Conservation (phyloP, 2,113 vertebrate genomes). For the Corvus moneduloides region DNA sequence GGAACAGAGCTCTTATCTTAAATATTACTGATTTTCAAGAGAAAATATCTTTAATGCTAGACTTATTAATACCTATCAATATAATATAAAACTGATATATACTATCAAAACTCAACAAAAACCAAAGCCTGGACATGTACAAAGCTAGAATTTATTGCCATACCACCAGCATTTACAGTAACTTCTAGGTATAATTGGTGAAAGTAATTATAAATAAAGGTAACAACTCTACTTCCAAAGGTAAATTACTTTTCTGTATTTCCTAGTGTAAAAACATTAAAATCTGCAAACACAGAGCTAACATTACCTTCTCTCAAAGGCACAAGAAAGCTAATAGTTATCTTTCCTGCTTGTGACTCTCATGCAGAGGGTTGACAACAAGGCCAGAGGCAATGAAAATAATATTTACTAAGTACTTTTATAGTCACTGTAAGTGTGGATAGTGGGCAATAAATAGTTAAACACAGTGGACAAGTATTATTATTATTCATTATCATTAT, state of each 20-base stretch:
- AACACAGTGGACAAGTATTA: background rate
- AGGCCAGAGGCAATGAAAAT: background rate
- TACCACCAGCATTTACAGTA: background rate
- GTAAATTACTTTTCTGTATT: background rate
- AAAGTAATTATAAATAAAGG: background rate
- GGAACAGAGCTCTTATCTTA: background rate
- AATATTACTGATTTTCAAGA: background rate
- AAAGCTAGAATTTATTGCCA: background rate
- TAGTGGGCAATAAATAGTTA: background rate
- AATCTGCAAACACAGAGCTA: background rate
- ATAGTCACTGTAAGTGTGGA: background rate
- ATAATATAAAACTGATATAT: background rate
- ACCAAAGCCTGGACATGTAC: background rate
- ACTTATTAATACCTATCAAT: background rate
- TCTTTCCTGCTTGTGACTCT: background rate
- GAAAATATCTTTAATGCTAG: background rate
- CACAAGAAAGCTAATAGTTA: background rate
- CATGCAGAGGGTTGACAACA: background rate
- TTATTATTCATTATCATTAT: background rate
- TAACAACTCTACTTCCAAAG: background rate
- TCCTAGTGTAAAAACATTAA: background rate
- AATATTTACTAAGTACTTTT: background rate
- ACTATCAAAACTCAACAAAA: background rate
- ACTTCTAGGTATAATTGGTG: background rate
- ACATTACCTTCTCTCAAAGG: background rate